phyloP scores from a whole-genome alignment of 1,140 invertebrate genomes.

The Bombus balteatus region DNA sequence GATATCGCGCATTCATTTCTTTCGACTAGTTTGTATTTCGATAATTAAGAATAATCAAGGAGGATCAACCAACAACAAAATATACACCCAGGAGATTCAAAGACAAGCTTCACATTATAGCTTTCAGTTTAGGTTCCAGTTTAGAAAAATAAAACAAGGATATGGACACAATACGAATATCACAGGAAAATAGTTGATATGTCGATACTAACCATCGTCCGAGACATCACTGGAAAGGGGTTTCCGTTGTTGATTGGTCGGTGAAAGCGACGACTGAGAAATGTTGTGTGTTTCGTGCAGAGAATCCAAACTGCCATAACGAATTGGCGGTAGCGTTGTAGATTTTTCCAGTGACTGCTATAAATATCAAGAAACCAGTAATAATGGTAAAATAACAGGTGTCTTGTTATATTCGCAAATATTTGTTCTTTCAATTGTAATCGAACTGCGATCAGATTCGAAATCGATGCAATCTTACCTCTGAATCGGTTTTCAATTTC shows the following conservation, averaged over 20 bases:
- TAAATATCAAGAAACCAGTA: neutral
- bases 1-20: neutral
- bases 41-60: neutral
- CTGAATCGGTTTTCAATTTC: constrained; percentile 82
- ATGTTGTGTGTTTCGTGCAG: constrained; percentile 83
- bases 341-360: constrained; percentile 66
- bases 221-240: constrained; percentile 78
- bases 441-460: neutral
- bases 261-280: constrained; percentile 75
- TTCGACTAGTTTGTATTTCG: neutral
- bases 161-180: neutral
- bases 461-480: constrained; percentile 65
- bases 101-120: neutral
- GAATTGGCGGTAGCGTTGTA: constrained; percentile 65
- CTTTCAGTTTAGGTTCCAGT: neutral
- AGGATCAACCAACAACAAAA: neutral
- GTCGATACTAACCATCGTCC: constrained; percentile 83
- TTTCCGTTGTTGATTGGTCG: constrained; percentile 72
- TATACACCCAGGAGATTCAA: neutral
- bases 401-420: neutral
- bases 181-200: neutral
- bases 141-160: neutral
- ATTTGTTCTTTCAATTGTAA: neutral
- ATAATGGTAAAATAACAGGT: too few species aligned
- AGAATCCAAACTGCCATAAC: constrained; percentile 86